A percentile compares a stretch with the other conserved stretches of the same genome.
Conservation (phyloP, 2,797 vertebrate species). For the Enteromius argenteus region DNA sequence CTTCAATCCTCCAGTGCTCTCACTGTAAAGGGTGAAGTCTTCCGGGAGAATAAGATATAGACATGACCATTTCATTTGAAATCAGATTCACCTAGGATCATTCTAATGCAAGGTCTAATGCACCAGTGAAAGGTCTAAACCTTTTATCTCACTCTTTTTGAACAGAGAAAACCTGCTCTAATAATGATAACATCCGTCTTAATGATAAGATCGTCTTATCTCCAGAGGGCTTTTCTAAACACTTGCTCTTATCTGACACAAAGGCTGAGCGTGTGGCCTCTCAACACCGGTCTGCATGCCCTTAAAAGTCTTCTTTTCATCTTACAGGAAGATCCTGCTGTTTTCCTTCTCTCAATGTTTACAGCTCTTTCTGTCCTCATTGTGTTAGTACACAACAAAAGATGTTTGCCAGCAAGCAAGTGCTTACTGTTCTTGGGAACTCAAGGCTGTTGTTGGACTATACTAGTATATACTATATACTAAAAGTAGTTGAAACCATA, state of each 20-base stretch:
- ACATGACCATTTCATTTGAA: neutral
- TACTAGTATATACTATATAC: neutral
- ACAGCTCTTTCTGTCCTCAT: neutral
- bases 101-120: too few species aligned
- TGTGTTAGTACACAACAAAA: neutral
- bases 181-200: slow-evolving; percentile 28
- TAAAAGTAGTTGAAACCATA: neutral
- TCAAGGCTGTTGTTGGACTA: neutral
- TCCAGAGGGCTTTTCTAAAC: slow-evolving; percentile 11
- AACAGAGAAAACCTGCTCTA: slow-evolving; percentile 10
- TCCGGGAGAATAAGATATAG: neutral
- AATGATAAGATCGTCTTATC: too few species aligned
- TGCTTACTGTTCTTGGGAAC: neutral
- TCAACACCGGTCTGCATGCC: neutral
- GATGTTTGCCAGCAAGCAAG: neutral
- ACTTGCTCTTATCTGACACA: slow-evolving; percentile 27
- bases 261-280: neutral
- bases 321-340: slow-evolving; percentile 6
- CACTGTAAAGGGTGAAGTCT: neutral
- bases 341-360: neutral
- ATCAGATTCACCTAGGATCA: neutral
- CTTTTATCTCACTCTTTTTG: slow-evolving; percentile 16
- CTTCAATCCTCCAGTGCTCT: neutral
- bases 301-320: slow-evolving; percentile 12
- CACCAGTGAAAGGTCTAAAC: neutral